Evolutionary conservation across 23 tunicate genomes (phyloP).

Genomic region (Styela clava): DNA sequence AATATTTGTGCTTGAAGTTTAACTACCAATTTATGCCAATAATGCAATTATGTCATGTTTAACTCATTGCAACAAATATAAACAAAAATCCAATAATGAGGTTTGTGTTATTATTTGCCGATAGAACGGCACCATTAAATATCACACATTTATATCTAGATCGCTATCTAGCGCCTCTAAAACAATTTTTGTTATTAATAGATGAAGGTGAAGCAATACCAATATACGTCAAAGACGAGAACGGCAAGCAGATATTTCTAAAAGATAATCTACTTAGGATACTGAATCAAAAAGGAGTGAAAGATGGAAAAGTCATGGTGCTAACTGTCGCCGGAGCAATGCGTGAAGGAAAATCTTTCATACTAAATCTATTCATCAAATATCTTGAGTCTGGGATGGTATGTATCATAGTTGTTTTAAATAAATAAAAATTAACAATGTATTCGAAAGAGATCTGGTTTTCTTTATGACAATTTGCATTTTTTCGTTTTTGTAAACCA

Average conservation of each 20-base stretch:
- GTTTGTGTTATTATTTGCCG: background rate
- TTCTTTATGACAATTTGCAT: too few species aligned
- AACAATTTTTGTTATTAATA: too few species aligned
- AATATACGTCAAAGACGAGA: background rate
- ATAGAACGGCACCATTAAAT: background rate
- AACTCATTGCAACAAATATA: background rate
- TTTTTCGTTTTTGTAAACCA: too few species aligned
- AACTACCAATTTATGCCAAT: too few species aligned
- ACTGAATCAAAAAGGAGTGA: conserved; percentile 33
- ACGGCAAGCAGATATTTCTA: background rate
- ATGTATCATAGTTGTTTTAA: too few species aligned
- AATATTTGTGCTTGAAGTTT: too few species aligned
- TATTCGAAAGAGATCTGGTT: too few species aligned
- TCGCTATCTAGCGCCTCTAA: too few species aligned
- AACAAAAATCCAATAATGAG: background rate
- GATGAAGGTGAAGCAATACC: background rate
- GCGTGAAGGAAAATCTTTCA: conserved; percentile 87
- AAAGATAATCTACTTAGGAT: background rate
- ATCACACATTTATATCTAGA: background rate
- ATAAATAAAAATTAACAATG: too few species aligned
- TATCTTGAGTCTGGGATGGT: conserved; percentile 30
- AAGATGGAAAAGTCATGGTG: conserved; percentile 55
- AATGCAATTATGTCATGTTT: background rate
- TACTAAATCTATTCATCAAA: conserved; percentile 64
- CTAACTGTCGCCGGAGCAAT: conserved; percentile 89